Base-by-base conservation (phyloP, 2,797 vertebrate genomes). In the Phoxinus dragarum region DNA sequence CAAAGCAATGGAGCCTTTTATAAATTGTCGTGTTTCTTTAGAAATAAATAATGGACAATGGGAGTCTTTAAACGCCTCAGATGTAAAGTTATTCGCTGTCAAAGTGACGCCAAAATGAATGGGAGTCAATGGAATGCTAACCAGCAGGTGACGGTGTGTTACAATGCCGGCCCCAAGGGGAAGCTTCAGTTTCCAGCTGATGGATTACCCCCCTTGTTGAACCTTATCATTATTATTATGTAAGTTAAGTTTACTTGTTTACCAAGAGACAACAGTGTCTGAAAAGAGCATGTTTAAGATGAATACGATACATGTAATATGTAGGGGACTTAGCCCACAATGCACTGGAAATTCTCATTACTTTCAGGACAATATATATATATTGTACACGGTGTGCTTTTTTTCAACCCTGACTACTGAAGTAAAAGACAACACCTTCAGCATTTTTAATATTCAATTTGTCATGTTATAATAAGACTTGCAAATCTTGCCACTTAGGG, bases 371-470 rank as follows among this genome's bases (percentile, higher is more conserved):
- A 36, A 19, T 4, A 21, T 1, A 31, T 17, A 61, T 85, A 90
- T 90, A 90, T 27, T 27, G 27, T 27, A 27, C 27, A 27, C 27
- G 27, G 27, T 27, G 27, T 27, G 78, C 73, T 90, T 92, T 86
- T 89, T 86, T 69, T 77, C 71, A 88, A 54, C 17, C 27, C 76
- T 59, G 6, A 78, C 36, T 27, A 84, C 64, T 85, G 52, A 81
- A 84, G 78, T 78, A 84, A 59, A 84, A 86, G 64, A 89, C 78
- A 69, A 82, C 56, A 83, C 86, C 81, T 89, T 73, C 4, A 69
- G 90, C 79, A 82, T 88, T 80, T 40, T 86, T 87, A 88, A 71
- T 83, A 90, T 89, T 88, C 23, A 90, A 89, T 93, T 86, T 67
- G 81, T 79, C 64, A 82, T 38, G 73, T 87, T 88, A 86, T 69